A percentile compares a stretch with the other conserved stretches of the same genome.
These are phyloP conservation scores for Liopterus haemorrhoidalis DNA, from an alignment of 2,888 invertebrate genomes.

Conservation along the genomic window DNA sequence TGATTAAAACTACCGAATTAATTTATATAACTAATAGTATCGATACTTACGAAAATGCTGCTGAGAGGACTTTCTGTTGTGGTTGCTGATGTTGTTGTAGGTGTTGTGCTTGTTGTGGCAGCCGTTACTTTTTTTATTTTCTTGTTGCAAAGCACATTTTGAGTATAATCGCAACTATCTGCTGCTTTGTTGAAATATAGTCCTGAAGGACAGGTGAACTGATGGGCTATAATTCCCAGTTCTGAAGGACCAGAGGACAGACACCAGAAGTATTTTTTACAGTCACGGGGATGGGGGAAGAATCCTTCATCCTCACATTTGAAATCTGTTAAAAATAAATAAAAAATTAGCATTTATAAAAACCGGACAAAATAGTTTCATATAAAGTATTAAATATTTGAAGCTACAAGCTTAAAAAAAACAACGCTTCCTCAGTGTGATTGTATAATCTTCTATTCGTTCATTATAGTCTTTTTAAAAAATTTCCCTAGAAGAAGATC, in stretches of 20 bases:
- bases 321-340: constrained; percentile 57
- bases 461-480: too few relatives aligned
- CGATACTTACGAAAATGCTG: too few relatives aligned
- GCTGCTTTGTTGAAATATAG: constrained; percentile 68
- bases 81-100: constrained; percentile 47
- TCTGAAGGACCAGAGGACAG: constrained; percentile 83
- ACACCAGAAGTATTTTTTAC: constrained; percentile 94
- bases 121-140: constrained; percentile 49
- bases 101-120: constrained; percentile 45
- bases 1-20: too few relatives aligned
- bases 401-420: too few relatives aligned
- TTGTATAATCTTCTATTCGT: too few relatives aligned
- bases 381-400: background rate
- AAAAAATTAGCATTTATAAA: constrained; percentile 2
- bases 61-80: constrained; percentile 42
- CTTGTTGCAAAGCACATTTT: constrained; percentile 78
- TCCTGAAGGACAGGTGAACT: constrained; percentile 89
- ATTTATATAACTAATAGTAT: too few relatives aligned
- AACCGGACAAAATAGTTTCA: background rate
- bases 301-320: constrained; percentile 91
- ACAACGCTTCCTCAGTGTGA: too few relatives aligned
- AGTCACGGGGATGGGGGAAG: constrained; percentile 85
- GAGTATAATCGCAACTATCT: constrained; percentile 86
- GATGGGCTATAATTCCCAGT: constrained; percentile 83
- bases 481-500: too few relatives aligned